Evolutionary conservation across 2,113 vertebrate genomes (phyloP).

Genomic region (Sorex araneus): DNA sequence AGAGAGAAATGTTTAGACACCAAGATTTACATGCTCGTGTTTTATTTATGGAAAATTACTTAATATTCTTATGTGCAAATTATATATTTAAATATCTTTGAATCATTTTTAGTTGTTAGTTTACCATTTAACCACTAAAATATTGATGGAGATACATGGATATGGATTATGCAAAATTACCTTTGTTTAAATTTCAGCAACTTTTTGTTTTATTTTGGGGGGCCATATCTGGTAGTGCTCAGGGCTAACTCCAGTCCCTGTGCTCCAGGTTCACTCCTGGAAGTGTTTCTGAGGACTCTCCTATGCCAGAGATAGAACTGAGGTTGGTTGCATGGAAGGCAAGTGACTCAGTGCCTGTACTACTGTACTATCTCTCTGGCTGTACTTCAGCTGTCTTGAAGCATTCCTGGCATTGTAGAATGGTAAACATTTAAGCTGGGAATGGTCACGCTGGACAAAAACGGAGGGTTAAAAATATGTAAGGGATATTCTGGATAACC

Average conservation of each 20-base stretch:
- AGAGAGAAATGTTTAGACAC: not conserved
- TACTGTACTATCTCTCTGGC: no score
- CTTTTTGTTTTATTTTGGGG: not conserved
- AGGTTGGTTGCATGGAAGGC: no score
- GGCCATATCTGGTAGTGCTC: no score
- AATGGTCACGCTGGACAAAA: no score
- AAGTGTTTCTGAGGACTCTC: no score
- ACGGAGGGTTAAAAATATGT: no score
- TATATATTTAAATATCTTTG: constrained; percentile 8
- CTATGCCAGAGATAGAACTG: no score
- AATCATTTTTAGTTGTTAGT: constrained; percentile 14
- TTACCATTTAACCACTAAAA: constrained; percentile 24
- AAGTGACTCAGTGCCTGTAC: no score
- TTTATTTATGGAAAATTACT: not conserved
- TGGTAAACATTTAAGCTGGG: not conserved
- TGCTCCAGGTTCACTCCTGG: no score
- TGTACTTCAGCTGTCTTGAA: not conserved
- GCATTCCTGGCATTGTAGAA: not conserved
- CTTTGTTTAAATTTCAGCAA: not conserved
- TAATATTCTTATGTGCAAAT: constrained; percentile 32
- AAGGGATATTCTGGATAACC: no score
- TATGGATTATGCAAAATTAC: not conserved
- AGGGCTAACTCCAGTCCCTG: no score
- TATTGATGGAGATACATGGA: not conserved
- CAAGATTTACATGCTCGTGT: not conserved